A percentile compares a stretch with the other conserved stretches of the same genome.
Conservation (phyloP, 2,888 invertebrate species). For the Linnaemya tessellans region DNA sequence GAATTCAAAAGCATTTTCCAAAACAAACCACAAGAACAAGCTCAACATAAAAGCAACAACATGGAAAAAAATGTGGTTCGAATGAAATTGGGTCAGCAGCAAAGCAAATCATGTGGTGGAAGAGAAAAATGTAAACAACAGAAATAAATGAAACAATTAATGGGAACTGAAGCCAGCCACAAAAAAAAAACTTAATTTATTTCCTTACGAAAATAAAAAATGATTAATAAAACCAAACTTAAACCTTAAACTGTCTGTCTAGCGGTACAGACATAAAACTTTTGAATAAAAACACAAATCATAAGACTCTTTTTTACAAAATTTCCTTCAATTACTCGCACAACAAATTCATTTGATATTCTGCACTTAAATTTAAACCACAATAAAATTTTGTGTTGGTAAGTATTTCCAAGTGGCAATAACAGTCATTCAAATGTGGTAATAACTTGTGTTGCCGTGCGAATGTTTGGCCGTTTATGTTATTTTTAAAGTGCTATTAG, state of each 20-base stretch:
- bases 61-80: conserved; percentile 46
- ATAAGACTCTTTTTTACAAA: conserved; percentile 14
- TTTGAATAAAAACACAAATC: conserved; percentile 8
- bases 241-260: conserved; percentile 39
- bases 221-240: conserved; percentile 7
- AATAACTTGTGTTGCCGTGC: conserved; percentile 51
- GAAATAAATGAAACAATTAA: conserved; percentile 24
- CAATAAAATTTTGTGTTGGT: conserved; percentile 23
- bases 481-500: conserved; percentile 18
- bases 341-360: conserved; percentile 10
- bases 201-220: background rate
- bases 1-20: conserved; percentile 13
- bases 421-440: conserved; percentile 58
- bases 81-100: conserved; percentile 49
- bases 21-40: conserved; percentile 45
- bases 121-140: background rate
- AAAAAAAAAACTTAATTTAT: background rate
- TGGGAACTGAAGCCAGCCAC: background rate
- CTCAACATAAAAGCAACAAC: conserved; percentile 23
- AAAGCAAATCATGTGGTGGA: conserved; percentile 17
- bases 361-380: background rate
- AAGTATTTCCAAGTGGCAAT: conserved; percentile 56
- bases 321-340: conserved; percentile 6
- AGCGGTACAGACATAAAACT: background rate
- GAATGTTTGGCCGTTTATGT: background rate